A percentile compares a stretch with the other conserved stretches of the same genome.
phyloP scores from a whole-genome alignment of 2,113 vertebrate species.

The Scytalopus superciliaris region DNA sequence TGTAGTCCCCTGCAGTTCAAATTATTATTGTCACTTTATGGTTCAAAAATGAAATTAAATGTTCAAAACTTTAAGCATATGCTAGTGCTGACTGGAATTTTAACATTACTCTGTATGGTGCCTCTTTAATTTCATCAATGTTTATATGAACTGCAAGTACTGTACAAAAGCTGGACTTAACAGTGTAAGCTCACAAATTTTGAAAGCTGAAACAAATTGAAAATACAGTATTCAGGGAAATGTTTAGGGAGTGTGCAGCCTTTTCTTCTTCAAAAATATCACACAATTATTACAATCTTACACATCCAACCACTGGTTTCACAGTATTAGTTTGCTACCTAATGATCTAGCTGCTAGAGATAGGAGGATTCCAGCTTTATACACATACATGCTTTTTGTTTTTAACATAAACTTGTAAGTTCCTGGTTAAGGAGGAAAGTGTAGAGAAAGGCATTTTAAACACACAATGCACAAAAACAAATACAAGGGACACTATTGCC shows the following conservation, averaged over 20 bases:
- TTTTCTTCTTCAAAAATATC: background rate
- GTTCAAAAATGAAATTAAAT: background rate
- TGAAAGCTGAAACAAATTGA: background rate
- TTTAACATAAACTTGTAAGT: background rate
- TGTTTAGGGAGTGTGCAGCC: background rate
- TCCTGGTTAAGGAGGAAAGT: background rate
- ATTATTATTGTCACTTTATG: background rate
- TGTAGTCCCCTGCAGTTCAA: background rate
- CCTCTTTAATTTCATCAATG: background rate
- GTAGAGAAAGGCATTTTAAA: background rate
- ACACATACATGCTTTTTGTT: fast-evolving
- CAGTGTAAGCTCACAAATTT: background rate
- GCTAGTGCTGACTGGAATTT: background rate
- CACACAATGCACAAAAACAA: background rate
- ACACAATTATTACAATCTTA: background rate
- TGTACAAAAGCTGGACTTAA: background rate
- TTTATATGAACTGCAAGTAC: background rate
- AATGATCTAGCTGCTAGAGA: background rate
- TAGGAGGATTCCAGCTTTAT: background rate
- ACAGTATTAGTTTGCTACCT: background rate
- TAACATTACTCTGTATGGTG: background rate
- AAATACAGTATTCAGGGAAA: background rate
- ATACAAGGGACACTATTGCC: background rate
- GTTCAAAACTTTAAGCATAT: background rate
- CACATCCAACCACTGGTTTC: background rate